phyloP scores from a whole-genome alignment of 2,888 invertebrate genomes.

The Siphlonurus alternatus region DNA sequence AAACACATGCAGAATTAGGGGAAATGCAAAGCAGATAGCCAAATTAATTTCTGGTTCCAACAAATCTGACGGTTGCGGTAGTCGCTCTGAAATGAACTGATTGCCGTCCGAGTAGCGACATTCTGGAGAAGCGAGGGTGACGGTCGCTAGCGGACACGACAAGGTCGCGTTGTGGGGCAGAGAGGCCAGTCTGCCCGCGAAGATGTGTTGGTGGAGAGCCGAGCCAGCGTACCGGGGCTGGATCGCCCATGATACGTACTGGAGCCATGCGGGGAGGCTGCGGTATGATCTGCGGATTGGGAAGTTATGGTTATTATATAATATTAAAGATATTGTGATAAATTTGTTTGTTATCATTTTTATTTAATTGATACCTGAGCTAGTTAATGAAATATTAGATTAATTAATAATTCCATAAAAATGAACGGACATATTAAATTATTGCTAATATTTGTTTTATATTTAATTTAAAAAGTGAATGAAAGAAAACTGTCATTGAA shows the following conservation, averaged over 20 bases:
- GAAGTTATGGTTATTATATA: background rate
- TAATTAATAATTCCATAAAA: too few relatives aligned
- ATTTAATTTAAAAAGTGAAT: too few relatives aligned
- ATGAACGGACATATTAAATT: too few relatives aligned
- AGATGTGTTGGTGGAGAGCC: background rate
- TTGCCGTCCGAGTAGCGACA: background rate
- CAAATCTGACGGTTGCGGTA: background rate
- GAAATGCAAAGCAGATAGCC: background rate
- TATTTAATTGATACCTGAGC: background rate
- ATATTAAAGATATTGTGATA: background rate
- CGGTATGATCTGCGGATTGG: conserved; percentile 45
- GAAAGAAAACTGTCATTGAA: too few relatives aligned
- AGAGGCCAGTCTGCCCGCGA: background rate
- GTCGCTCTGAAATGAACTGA: background rate
- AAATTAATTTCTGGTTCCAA: background rate
- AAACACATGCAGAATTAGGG: background rate
- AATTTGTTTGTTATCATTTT: background rate
- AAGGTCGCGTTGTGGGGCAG: background rate
- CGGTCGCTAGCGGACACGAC: background rate
- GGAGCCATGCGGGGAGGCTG: conserved; percentile 64
- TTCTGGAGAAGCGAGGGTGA: background rate
- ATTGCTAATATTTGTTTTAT: too few relatives aligned
- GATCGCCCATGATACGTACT: conserved; percentile 59
- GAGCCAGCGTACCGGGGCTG: conserved; percentile 67
- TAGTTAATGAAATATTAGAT: background rate